These are phyloP conservation scores for Colinus virginianus DNA, from an alignment of 2,113 vertebrate species.

Conservation along the genomic window DNA sequence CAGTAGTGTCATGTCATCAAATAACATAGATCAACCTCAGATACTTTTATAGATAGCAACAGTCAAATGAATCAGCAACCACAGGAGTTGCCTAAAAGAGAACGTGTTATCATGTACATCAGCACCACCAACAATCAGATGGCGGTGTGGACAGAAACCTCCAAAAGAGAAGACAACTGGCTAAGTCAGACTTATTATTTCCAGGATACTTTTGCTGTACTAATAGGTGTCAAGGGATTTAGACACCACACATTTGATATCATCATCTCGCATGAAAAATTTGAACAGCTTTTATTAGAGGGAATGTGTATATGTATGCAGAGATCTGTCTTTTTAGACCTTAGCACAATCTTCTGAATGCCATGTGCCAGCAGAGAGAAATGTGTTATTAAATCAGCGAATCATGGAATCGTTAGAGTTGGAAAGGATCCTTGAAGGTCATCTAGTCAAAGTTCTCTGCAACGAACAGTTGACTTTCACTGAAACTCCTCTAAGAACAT, in stretches of 20 bases:
- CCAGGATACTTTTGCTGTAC: not conserved
- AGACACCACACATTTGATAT: not conserved
- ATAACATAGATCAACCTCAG: not conserved
- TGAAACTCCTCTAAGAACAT: not conserved
- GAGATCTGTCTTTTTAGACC: not conserved
- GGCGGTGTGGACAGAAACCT: not conserved
- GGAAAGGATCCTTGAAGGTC: no score
- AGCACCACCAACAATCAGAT: not conserved
- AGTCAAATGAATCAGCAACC: not conserved
- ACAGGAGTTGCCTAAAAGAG: not conserved
- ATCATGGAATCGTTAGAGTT: no score
- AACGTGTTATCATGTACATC: fast-evolving
- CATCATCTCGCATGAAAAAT: not conserved
- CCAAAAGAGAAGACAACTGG: not conserved
- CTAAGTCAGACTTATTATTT: not conserved
- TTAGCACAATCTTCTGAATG: not conserved
- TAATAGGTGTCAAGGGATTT: not conserved
- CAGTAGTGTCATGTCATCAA: not conserved
- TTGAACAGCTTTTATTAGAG: not conserved
- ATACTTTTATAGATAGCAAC: not conserved
- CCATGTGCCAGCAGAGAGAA: not conserved
- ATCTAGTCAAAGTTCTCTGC: not conserved
- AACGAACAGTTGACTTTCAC: not conserved
- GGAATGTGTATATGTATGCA: fast-evolving
- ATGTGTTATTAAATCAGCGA: not conserved